A percentile compares a stretch with the other conserved stretches of the same genome.
phyloP scores from a whole-genome alignment of 2,113 vertebrate genomes.

The Tricholaema leucomelas region DNA sequence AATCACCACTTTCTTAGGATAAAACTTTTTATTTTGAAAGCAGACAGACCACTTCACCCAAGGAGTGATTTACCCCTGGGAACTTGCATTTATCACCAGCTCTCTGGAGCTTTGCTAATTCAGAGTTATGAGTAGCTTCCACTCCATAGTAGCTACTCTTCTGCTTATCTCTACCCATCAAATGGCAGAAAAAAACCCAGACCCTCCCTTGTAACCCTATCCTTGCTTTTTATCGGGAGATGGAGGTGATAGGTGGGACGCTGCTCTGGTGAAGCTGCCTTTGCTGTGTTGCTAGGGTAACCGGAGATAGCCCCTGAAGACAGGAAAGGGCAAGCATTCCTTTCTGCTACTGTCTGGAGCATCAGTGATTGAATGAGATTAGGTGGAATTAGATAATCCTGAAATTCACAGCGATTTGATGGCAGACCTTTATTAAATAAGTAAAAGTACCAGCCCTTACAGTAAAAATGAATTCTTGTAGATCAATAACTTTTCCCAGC shows the following conservation, averaged over 20 bases:
- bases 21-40: not conserved
- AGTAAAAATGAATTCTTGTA: slow-evolving; percentile 59
- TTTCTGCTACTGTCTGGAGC: slow-evolving; percentile 70
- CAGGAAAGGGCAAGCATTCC: slow-evolving; percentile 75
- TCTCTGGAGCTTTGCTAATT: not conserved
- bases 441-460: slow-evolving; percentile 55
- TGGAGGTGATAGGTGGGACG: slow-evolving; percentile 5
- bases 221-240: not conserved
- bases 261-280: not conserved
- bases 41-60: not conserved
- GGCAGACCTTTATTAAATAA: slow-evolving; percentile 68
- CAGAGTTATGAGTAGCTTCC: not conserved
- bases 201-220: not conserved
- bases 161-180: not conserved
- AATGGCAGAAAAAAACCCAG: not conserved
- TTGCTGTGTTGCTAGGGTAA: slow-evolving; percentile 83
- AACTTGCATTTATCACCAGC: not conserved
- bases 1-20: not conserved
- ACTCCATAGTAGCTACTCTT: not conserved
- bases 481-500: slow-evolving; percentile 53
- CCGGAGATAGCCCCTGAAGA: slow-evolving; percentile 73
- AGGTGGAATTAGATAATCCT: slow-evolving; percentile 75
- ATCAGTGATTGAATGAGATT: slow-evolving; percentile 74
- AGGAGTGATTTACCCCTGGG: not conserved
- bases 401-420: slow-evolving; percentile 65